phyloP scores from a whole-genome alignment of 2,888 invertebrate genomes.

The Netelia virgata region DNA sequence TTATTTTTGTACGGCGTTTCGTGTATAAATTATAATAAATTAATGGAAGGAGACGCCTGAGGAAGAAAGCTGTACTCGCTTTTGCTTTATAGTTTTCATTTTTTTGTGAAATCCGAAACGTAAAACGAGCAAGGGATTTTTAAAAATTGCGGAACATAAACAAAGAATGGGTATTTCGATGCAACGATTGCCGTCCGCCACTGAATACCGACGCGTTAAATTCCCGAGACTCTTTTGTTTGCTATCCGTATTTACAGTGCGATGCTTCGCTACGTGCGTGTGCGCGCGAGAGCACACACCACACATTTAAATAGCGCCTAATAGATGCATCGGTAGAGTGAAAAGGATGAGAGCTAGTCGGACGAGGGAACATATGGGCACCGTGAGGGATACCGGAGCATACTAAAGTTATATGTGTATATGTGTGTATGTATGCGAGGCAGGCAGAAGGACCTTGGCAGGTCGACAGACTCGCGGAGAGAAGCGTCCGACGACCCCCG shows the following conservation, averaged over 20 bases:
- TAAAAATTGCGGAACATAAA: too few species aligned
- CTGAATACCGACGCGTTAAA: slow-evolving; percentile 18
- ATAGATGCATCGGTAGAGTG: slow-evolving; percentile 29
- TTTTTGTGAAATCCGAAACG: background rate
- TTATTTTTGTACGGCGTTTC: background rate
- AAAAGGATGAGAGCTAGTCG: slow-evolving; percentile 35
- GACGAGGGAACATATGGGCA: slow-evolving; percentile 65
- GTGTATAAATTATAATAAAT: background rate
- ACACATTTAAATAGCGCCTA: slow-evolving; percentile 5
- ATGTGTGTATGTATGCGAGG: slow-evolving; percentile 20
- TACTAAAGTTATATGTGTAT: background rate
- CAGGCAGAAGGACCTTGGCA: slow-evolving; percentile 80
- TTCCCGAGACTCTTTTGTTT: slow-evolving; percentile 22
- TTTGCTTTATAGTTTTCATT: too few species aligned
- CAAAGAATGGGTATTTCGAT: background rate
- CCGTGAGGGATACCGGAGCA: slow-evolving; percentile 41
- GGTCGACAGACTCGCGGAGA: slow-evolving; percentile 82
- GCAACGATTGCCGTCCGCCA: slow-evolving; percentile 34
- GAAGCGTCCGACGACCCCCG: slow-evolving; percentile 84
- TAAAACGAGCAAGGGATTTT: background rate
- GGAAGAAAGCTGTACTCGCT: too few species aligned
- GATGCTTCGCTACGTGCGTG: slow-evolving; percentile 1
- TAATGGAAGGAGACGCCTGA: too few species aligned
- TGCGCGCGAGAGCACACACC: slow-evolving; percentile 24
- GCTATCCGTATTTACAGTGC: slow-evolving; percentile 22